These are phyloP conservation scores for Neolamprologus fasciatus DNA, from an alignment of 2,113 vertebrate genomes.

Conservation along the genomic window DNA sequence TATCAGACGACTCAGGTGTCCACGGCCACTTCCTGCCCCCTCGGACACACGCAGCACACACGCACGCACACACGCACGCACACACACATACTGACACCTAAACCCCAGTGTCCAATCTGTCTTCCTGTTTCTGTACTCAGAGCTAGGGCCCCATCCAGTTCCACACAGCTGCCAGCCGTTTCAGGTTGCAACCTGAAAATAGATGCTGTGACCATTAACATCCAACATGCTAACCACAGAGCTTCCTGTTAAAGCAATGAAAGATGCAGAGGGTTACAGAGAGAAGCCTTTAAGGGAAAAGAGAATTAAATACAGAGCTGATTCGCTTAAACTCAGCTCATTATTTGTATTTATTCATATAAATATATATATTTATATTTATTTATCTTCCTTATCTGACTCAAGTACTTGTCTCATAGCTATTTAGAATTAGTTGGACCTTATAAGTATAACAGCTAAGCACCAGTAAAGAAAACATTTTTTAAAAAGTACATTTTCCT, in stretches of 20 bases:
- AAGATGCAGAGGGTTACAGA: not conserved
- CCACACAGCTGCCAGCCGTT: conserved; percentile 45
- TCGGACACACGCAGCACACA: not conserved
- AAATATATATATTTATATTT: not conserved
- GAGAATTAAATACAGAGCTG: not conserved
- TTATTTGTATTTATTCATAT: not conserved
- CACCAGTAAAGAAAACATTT: not conserved
- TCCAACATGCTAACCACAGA: conserved; percentile 25
- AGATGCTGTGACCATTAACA: conserved; percentile 45
- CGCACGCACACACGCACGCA: not conserved
- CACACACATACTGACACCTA: conserved; percentile 38
- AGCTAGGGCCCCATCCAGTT: conserved; percentile 9
- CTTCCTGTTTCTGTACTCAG: conserved; percentile 36
- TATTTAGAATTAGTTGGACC: not conserved
- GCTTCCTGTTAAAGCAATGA: conserved; percentile 55
- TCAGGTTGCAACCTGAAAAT: conserved; percentile 68
- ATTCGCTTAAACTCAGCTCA: not conserved
- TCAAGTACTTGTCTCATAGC: not conserved
- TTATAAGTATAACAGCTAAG: not conserved
- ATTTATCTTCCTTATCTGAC: not conserved
- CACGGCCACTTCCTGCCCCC: conserved; percentile 53
- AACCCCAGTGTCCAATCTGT: conserved; percentile 20
- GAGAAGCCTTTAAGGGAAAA: not conserved
- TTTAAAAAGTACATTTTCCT: not conserved
- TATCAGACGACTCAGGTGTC: conserved; percentile 54